These are phyloP conservation scores for Euura saliciscinereae DNA, from an alignment of 1,140 invertebrate species.

Conservation along the genomic window DNA sequence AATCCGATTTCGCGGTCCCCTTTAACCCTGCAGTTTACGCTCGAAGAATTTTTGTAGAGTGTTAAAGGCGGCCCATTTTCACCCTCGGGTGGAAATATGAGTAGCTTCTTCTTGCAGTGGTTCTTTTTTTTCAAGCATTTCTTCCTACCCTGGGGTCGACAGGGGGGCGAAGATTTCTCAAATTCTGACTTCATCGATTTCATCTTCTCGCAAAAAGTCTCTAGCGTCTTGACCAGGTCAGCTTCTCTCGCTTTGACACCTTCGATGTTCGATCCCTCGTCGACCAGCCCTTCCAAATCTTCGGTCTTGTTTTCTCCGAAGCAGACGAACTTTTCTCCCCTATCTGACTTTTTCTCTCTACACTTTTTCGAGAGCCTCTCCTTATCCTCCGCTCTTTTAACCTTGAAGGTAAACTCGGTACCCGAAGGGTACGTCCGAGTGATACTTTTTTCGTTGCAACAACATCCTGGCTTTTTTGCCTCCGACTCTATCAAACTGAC, in stretches of 20 bases:
- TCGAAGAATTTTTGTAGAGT: slow-evolving; percentile 42
- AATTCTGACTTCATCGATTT: slow-evolving; percentile 25
- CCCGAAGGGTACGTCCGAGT: slow-evolving; percentile 18
- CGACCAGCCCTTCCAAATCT: no score
- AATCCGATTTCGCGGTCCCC: slow-evolving; percentile 31
- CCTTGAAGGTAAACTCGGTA: slow-evolving; percentile 27
- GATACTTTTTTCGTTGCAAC: slow-evolving; percentile 15
- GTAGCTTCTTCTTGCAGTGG: slow-evolving; percentile 29
- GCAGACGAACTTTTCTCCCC: no score
- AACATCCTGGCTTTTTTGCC: background rate
- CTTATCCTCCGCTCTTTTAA: slow-evolving; percentile 13
- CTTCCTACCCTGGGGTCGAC: background rate
- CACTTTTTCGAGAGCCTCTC: background rate
- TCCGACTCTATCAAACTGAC: slow-evolving; percentile 22
- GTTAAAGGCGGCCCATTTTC: slow-evolving; percentile 36
- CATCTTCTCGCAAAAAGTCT: slow-evolving; percentile 31
- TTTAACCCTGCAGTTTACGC: slow-evolving; percentile 38
- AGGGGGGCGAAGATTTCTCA: background rate
- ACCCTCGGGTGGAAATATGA: slow-evolving; percentile 42
- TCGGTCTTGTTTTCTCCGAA: no score
- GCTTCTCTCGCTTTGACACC: slow-evolving; percentile 1
- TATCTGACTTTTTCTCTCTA: background rate
- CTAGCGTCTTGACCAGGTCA: slow-evolving; percentile 26
- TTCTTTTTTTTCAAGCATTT: slow-evolving; percentile 26
- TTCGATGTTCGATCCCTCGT: slow-evolving; percentile 5